phyloP scores from a whole-genome alignment of 2,113 vertebrate genomes.

The Colossoma macropomum region DNA sequence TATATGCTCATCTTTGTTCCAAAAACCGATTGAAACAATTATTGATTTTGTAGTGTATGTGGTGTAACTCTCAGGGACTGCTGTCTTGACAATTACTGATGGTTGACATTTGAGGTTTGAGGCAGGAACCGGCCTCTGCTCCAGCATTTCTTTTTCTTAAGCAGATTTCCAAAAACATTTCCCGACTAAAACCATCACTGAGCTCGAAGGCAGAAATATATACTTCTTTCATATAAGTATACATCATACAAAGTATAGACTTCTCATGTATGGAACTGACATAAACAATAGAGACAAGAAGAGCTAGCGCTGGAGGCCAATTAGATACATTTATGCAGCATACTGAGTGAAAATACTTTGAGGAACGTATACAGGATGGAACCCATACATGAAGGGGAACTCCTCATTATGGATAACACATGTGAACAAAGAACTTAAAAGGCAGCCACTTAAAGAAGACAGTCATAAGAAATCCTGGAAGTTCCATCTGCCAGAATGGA shows the following conservation, averaged over 20 bases:
- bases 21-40: not conserved
- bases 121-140: not conserved
- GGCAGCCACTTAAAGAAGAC: not conserved
- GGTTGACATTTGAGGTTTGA: constrained; percentile 25
- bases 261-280: not conserved
- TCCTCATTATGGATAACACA: constrained; percentile 17
- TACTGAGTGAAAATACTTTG: not conserved
- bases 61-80: constrained; percentile 50
- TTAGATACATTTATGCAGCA: not conserved
- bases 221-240: no score
- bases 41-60: constrained; percentile 1
- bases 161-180: not conserved
- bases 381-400: not conserved
- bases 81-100: constrained; percentile 1
- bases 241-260: not conserved
- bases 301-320: not conserved
- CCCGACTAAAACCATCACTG: not conserved
- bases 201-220: not conserved
- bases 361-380: not conserved
- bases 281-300: not conserved
- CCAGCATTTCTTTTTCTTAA: not conserved
- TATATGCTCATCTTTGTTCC: not conserved
- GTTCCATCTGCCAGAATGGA: not conserved
- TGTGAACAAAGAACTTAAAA: not conserved
- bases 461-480: not conserved